Evolutionary conservation across 2,888 invertebrate genomes (phyloP), one percentile per base, ranked within the genome.

Genomic region (Agonopterix subpropinquella): DNA sequence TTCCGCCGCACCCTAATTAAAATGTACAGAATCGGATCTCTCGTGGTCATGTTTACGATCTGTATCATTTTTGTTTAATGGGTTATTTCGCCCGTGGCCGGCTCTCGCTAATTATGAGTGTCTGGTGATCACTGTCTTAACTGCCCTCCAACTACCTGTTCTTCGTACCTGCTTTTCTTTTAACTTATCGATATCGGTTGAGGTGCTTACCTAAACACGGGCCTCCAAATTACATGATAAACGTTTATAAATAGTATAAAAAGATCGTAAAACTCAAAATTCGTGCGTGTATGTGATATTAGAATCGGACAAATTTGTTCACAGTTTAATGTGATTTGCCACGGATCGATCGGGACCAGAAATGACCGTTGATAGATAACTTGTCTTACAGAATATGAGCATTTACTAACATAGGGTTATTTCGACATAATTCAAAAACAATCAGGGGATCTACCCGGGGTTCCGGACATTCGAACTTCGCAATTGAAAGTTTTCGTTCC

Each of bases 61-160:
- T 60, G 65, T 80, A 86, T 86, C 84, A 81, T 74, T 83, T 83
- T 83, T 73, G 74, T 77, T 78, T 83, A 85, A 84, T 83, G 84
- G 82, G 69, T 73, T 80, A 77, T 76, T 78, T 73, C 71, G 69
- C 61, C 56, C 60, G 61, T 55, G 54, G 64, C 59, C 58, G 60
- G 63, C 66, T 62, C 63, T 49, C 53, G 51, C 54, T 50, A 48
- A 53, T 50, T 48, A 52, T 47, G 48, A 43, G 52, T 28, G 28
- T 48, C 49, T 42, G 52, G 43, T 49, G 48, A 44, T 50, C 48
- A 41, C 13, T 18, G 41, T 42, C 49, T 52, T n/a, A 54, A 48
- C 49, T 42, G 43, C 49, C 36, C 37, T n/a, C 36, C 47, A 50
- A 45, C 37, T 8, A 41, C 39, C 28, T 43, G 35, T 47, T 50